phyloP scores from a whole-genome alignment of 2,797 vertebrate genomes.

The Pangasius krempfi region DNA sequence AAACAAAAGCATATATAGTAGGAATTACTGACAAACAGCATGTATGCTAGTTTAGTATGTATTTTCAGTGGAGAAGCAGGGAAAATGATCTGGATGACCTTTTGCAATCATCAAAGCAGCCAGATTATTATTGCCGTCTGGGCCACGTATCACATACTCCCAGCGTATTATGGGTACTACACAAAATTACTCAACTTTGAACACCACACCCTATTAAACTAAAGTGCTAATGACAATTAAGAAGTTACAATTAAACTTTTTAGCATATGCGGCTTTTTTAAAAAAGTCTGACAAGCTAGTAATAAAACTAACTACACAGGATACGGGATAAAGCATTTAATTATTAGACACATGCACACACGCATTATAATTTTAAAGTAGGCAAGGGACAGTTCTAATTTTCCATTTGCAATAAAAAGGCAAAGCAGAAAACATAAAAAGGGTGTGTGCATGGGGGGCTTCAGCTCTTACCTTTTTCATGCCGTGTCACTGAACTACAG shows the following conservation, averaged over 20 bases:
- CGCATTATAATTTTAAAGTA: not conserved
- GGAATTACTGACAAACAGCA: not conserved
- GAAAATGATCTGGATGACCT: not conserved
- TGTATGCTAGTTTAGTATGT: not conserved
- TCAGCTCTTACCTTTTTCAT: slow-evolving; percentile 46
- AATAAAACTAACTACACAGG: not conserved
- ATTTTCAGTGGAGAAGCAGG: not conserved
- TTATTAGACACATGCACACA: not conserved
- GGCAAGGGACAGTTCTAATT: too few relatives aligned
- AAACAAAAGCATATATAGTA: not conserved
- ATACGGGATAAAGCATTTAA: not conserved
- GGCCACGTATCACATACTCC: not conserved
- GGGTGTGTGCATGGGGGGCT: not conserved
- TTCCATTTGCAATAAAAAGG: not conserved
- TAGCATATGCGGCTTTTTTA: not conserved
- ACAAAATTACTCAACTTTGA: too few relatives aligned
- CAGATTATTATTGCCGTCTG: not conserved
- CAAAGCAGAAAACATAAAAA: not conserved
- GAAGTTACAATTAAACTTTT: not conserved
- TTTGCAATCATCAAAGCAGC: not conserved
- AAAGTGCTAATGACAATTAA: not conserved
- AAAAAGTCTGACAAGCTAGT: not conserved
- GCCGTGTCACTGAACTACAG: slow-evolving; percentile 31
- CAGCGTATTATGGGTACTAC: not conserved
- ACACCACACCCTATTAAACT: not conserved